These are phyloP conservation scores for Amphipoea oculea DNA, from an alignment of 2,888 invertebrate species.

Conservation along the genomic window DNA sequence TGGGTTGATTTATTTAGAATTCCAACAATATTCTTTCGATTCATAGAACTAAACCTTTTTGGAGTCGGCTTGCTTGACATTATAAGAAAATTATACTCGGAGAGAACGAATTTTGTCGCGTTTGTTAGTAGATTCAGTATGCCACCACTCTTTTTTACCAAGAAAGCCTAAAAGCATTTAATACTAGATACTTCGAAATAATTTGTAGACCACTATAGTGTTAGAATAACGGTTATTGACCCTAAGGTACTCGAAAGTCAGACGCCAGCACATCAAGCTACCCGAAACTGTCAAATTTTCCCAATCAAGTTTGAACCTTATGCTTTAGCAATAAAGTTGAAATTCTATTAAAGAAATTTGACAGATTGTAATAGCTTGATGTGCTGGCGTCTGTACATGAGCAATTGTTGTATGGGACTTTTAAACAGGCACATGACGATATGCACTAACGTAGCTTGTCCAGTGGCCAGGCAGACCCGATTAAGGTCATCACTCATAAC, in stretches of 20 bases:
- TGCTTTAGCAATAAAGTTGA: no score
- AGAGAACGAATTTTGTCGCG: neutral
- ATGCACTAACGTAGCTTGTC: neutral
- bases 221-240: neutral
- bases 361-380: no score
- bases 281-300: no score
- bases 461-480: neutral
- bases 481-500: no score
- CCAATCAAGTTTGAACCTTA: no score
- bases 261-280: no score
- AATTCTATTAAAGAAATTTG: no score
- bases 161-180: neutral
- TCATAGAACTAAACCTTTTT: neutral
- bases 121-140: neutral
- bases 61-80: neutral
- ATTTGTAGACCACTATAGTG: neutral
- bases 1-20: neutral
- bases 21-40: neutral
- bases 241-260: neutral
- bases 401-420: neutral
- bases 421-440: neutral
- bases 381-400: no score
- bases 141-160: neutral
- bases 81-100: neutral
- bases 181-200: neutral